These are phyloP conservation scores for Latrodectus hesperus DNA, from an alignment of 2,888 invertebrate genomes.

Conservation along the genomic window DNA sequence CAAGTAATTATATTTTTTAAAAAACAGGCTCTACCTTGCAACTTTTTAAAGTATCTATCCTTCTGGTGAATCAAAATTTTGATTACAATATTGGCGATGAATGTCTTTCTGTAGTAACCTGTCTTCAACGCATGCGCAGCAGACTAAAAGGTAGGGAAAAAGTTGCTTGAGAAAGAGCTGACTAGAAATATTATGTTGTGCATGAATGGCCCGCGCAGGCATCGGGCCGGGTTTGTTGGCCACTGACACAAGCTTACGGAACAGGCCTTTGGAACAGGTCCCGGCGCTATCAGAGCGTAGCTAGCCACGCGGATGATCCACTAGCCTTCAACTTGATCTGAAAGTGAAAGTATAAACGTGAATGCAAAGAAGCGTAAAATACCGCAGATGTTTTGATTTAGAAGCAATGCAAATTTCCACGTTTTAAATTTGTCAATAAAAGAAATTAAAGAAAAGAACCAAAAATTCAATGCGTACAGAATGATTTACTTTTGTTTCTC, in stretches of 20 bases:
- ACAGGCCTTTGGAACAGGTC: conserved; percentile 39
- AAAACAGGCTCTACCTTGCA: no score
- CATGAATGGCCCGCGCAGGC: conserved; percentile 41
- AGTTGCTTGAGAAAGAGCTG: conserved; percentile 4
- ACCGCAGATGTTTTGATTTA: neutral
- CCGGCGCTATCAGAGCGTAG: conserved; percentile 42
- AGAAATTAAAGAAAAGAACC: neutral
- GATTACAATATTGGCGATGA: neutral
- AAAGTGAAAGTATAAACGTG: conserved; percentile 49
- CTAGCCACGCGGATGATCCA: conserved; percentile 47
- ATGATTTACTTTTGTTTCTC: neutral
- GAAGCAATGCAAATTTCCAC: neutral
- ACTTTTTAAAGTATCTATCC: no score
- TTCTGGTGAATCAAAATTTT: no score
- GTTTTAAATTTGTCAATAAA: neutral
- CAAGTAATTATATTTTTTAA: no score
- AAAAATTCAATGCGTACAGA: neutral
- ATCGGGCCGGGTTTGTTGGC: conserved; percentile 58
- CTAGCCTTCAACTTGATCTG: conserved; percentile 67
- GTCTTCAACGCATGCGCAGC: conserved; percentile 34
- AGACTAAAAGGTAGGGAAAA: neutral
- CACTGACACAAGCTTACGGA: conserved; percentile 67
- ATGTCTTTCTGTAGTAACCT: conserved; percentile 12
- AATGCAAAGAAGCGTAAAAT: conserved; percentile 21
- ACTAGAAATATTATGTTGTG: conserved; percentile 14